phyloP scores from a whole-genome alignment of 2,888 invertebrate species.

The Chalcis sispes region DNA sequence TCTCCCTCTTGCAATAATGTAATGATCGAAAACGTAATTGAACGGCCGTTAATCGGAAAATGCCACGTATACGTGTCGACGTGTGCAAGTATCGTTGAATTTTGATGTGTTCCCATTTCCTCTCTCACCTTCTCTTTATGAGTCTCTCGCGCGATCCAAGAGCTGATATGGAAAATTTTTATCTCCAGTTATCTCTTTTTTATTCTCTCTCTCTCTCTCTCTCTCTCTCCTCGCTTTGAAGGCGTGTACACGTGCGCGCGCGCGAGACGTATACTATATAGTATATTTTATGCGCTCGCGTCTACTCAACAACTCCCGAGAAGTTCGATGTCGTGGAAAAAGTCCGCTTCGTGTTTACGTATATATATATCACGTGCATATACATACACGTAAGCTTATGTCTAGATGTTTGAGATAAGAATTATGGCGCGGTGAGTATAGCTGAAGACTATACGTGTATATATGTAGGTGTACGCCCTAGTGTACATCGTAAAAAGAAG shows the following conservation, averaged over 20 bases:
- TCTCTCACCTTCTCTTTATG: neutral
- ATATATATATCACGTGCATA: no score
- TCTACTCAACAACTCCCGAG: no score
- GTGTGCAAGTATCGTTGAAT: neutral
- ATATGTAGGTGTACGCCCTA: no score
- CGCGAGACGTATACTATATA: no score
- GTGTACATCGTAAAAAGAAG: neutral
- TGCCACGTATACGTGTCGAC: neutral
- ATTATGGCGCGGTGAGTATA: neutral
- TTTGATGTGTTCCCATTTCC: neutral
- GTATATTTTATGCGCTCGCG: no score
- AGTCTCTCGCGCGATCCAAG: neutral
- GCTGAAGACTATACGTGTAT: no score
- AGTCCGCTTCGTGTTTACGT: neutral
- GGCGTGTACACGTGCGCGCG: no score
- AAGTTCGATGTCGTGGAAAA: neutral
- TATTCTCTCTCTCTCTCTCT: no score
- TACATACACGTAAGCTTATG: no score
- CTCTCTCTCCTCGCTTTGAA: no score
- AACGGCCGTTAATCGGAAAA: constrained; percentile 28
- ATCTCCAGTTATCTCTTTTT: no score
- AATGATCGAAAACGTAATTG: constrained; percentile 30
- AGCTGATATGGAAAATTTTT: no score
- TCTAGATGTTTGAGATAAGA: constrained; percentile 12
- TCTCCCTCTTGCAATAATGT: neutral